Base-by-base conservation (phyloP, 2,888 invertebrate species). In the Aplocera efformata region DNA sequence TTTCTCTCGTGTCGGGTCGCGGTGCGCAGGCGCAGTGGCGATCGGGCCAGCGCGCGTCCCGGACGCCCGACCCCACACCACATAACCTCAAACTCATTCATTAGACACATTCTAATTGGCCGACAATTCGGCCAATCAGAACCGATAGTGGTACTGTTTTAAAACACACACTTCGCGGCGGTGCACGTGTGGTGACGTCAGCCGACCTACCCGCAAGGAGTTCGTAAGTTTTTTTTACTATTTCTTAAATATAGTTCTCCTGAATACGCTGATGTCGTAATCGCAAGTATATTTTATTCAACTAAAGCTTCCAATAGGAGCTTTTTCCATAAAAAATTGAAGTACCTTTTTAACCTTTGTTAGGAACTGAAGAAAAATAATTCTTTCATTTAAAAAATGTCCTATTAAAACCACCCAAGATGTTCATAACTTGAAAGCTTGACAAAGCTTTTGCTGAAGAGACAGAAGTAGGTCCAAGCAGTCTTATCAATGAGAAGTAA, bases 181-280 rank as follows among this genome's bases (percentile, higher is more conserved):
- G 64, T 68, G 72, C 80, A 78, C 79, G 78, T 79, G 79, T 64
- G 66, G 55, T 72, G 76, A 72, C 74, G 71, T 68, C 77, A 75
- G 53, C 48, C 61, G 58, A 60, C 63, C 69, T 67, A 66, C 62
- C 70, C 70, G 63, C 68, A 72, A 72, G 71, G 67, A 67, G 56
- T 43, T 48, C 42, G 81, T 82, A 66, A 80, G 80, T 79, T 61
- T 59, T 49, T 43, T 50, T 48, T 53, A 39, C 32, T 52, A 46
- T 44, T 45, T 55, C 32, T 47, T 37, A 55, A 53, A 55, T 42
- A 53, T 55, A 56, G 50, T 35, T 24, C 42, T 31, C 9, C 42
- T 7, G 10, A 36, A 33, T 42, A 41, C 10, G 7, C n/a, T n/a
- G n/a, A n/a, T n/a, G n/a, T n/a, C n/a, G n/a, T n/a, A n/a, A n/a